Percentiles rank a stretch among this genome's conserved stretches.
These are phyloP conservation scores for Helicolenus hilgendorfi DNA, from an alignment of 2,797 vertebrate species.

Conservation along the genomic window DNA sequence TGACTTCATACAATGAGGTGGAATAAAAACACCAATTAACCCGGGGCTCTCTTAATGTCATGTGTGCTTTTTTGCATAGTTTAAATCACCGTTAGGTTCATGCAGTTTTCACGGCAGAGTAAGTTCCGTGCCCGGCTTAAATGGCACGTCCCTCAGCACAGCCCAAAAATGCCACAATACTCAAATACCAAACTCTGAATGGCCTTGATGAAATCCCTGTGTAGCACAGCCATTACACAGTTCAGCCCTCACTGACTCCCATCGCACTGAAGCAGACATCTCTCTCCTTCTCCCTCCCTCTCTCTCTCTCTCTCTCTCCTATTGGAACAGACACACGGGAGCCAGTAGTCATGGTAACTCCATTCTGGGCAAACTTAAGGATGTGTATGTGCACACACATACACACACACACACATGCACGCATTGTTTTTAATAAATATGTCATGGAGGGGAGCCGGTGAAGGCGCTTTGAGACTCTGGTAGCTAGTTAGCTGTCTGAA, in stretches of 20 bases:
- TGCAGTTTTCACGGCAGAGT: conserved; percentile 23
- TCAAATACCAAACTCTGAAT: conserved; percentile 81
- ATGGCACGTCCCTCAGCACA: conserved; percentile 64
- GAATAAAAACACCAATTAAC: conserved; percentile 30
- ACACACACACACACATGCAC: conserved; percentile 18
- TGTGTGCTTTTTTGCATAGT: conserved; percentile 21
- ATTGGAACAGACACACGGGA: conserved; percentile 80
- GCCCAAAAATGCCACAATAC: conserved; percentile 69
- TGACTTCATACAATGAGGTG: conserved; percentile 12
- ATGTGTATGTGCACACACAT: conserved; percentile 58
- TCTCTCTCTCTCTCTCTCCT: conserved; percentile 23
- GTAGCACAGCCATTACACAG: conserved; percentile 78
- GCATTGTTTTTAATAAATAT: conserved; percentile 72
- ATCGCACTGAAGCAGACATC: conserved; percentile 48
- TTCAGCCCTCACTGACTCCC: conserved; percentile 68
- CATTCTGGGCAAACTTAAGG: conserved; percentile 84
- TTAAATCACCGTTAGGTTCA: conserved; percentile 28
- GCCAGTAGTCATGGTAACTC: conserved; percentile 90
- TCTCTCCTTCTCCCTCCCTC: conserved; percentile 46
- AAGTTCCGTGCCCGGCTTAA: conserved; percentile 43
- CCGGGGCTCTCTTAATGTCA: conserved; percentile 16
- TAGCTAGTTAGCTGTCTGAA: conserved; percentile 38
- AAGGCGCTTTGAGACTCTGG: conserved; percentile 39
- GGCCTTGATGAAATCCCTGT: conserved; percentile 87
- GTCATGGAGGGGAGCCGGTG: conserved; percentile 54